These are phyloP conservation scores for Orthosia gothica DNA, from an alignment of 2,888 invertebrate species.

Conservation along the genomic window DNA sequence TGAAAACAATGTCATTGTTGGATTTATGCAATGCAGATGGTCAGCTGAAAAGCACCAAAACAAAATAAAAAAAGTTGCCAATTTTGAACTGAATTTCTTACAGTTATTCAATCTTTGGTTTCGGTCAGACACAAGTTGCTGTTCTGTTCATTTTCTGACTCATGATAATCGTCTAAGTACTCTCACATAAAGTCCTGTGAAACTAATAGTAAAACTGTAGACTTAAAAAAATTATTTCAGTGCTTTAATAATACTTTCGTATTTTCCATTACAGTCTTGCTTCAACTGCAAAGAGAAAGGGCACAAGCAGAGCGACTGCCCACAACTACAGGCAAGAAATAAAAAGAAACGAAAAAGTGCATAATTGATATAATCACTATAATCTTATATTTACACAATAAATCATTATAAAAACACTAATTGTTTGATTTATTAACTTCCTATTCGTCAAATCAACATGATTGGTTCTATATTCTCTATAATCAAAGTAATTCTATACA, in stretches of 20 bases:
- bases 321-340: slow-evolving; percentile 78
- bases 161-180: too few relatives aligned
- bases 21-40: too few relatives aligned
- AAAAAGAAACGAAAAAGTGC: slow-evolving; percentile 82
- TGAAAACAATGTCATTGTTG: too few relatives aligned
- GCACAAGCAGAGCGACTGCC: slow-evolving; percentile 91
- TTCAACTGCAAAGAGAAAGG: slow-evolving; percentile 91
- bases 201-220: not conserved
- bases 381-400: slow-evolving; percentile 75
- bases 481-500: slow-evolving; percentile 64
- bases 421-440: slow-evolving; percentile 69
- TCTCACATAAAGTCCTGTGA: not conserved
- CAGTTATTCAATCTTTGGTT: too few relatives aligned
- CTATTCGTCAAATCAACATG: slow-evolving; percentile 71
- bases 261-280: slow-evolving; percentile 87
- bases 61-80: too few relatives aligned
- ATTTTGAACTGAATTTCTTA: too few relatives aligned
- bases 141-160: too few relatives aligned
- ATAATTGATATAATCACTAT: slow-evolving; percentile 68
- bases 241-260: not conserved
- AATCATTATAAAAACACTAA: slow-evolving; percentile 69
- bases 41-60: too few relatives aligned
- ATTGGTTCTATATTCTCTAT: slow-evolving; percentile 67
- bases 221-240: too few relatives aligned
- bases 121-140: too few relatives aligned